phyloP scores from a whole-genome alignment of 2,888 invertebrate species.

The Odontomyia ornata region DNA sequence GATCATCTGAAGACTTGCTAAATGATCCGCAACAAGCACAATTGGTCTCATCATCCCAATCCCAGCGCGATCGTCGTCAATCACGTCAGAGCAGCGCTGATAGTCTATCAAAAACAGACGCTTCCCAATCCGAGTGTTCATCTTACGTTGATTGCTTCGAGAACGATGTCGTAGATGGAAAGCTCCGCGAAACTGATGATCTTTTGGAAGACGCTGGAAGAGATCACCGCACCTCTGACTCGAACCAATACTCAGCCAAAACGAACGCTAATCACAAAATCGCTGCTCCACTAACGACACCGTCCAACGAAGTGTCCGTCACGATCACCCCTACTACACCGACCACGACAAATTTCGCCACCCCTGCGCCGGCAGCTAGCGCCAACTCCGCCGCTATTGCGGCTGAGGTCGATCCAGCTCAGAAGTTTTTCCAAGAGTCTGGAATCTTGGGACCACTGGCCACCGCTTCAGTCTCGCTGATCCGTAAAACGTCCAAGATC shows the following conservation, averaged over 20 bases:
- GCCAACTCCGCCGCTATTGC: neutral
- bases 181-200: slow-evolving; percentile 16
- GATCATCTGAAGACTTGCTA: slow-evolving; percentile 15
- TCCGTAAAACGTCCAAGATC: slow-evolving; percentile 57
- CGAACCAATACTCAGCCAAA: slow-evolving; percentile 9
- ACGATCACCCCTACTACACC: slow-evolving; percentile 8
- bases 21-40: neutral
- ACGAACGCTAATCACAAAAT: slow-evolving; percentile 10
- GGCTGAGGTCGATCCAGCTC: slow-evolving; percentile 54
- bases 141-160: neutral
- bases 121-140: neutral
- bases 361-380: neutral
- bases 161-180: neutral
- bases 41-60: neutral
- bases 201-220: neutral
- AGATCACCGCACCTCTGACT: slow-evolving; percentile 5
- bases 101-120: neutral
- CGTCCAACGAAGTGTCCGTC: neutral
- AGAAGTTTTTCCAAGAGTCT: slow-evolving; percentile 57
- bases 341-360: neutral
- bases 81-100: neutral
- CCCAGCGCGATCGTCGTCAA: neutral
- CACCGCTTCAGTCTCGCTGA: slow-evolving; percentile 52
- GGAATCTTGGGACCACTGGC: slow-evolving; percentile 57
- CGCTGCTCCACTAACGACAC: neutral